Conservation (phyloP, 2,113 vertebrate species). For the Poeciliopsis occidentalis region DNA sequence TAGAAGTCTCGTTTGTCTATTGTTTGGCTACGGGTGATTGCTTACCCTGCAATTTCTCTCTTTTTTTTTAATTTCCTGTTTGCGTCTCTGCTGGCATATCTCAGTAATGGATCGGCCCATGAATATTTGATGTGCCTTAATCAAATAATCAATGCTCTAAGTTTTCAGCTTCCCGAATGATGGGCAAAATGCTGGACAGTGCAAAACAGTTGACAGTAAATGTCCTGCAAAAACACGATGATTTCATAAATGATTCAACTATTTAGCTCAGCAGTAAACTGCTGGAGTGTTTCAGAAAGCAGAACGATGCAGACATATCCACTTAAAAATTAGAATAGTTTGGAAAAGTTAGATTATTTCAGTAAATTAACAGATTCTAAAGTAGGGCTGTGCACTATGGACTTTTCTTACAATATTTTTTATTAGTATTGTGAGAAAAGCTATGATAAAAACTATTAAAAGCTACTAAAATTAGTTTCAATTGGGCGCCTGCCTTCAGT, state of each 20-base stretch:
- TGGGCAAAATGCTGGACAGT: slow-evolving; percentile 9
- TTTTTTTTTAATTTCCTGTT: slow-evolving; percentile 34
- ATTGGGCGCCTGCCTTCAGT: not conserved
- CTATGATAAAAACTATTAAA: not conserved
- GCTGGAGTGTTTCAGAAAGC: not conserved
- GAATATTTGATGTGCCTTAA: slow-evolving; percentile 65
- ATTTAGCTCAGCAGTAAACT: not conserved
- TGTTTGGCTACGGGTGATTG: slow-evolving; percentile 30
- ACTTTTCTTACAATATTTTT: not conserved
- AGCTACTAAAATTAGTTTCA: not conserved
- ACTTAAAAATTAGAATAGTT: not conserved
- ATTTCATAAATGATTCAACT: not conserved
- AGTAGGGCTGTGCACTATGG: no score
- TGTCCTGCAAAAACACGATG: not conserved
- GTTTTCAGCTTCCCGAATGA: slow-evolving; percentile 26
- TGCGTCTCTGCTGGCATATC: slow-evolving; percentile 17
- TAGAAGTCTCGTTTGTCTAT: not conserved
- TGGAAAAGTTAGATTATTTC: not conserved
- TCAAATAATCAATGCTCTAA: slow-evolving; percentile 46
- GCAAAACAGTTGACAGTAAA: not conserved
- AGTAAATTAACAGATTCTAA: not conserved
- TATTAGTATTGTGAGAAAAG: not conserved
- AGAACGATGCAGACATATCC: not conserved
- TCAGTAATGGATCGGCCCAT: slow-evolving; percentile 52
- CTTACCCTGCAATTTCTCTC: slow-evolving; percentile 36